Evolutionary conservation across 2,888 invertebrate genomes (phyloP).

Genomic region (Atethmia centrago): DNA sequence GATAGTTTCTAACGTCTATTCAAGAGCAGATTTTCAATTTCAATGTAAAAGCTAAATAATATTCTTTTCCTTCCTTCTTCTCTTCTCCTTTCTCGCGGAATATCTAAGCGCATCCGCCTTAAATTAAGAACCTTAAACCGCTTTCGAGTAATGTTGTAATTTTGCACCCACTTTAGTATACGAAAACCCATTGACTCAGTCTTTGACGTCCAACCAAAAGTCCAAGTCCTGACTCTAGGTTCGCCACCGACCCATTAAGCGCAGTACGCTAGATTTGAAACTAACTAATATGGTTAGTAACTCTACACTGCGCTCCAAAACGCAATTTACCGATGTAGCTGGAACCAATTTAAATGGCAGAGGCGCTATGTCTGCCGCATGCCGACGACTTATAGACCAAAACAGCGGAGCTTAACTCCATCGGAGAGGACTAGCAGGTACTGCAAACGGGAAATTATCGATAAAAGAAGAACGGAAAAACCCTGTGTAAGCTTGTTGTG

Average conservation of each 20-base stretch:
- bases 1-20: neutral
- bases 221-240: slow-evolving; percentile 5
- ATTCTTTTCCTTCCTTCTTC: neutral
- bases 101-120: neutral
- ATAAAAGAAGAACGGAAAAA: neutral
- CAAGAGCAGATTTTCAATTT: neutral
- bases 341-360: slow-evolving; percentile 45
- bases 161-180: neutral
- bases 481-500: neutral
- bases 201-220: slow-evolving; percentile 23
- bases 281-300: slow-evolving; percentile 54
- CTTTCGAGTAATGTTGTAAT: neutral
- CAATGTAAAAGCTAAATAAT: neutral
- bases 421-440: neutral
- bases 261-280: slow-evolving; percentile 49
- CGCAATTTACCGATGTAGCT: slow-evolving; percentile 43
- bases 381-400: slow-evolving; percentile 15
- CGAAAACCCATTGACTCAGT: neutral
- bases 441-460: neutral
- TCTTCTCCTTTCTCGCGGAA: neutral
- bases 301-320: slow-evolving; percentile 53
- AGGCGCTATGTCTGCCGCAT: slow-evolving; percentile 35
- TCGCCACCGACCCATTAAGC: slow-evolving; percentile 34
- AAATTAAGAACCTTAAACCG: neutral
- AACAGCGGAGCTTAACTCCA: neutral